Percentiles rank a stretch among this genome's conserved stretches.
Evolutionary conservation across 2,888 invertebrate genomes (phyloP).

Genomic region (Cancer borealis): DNA sequence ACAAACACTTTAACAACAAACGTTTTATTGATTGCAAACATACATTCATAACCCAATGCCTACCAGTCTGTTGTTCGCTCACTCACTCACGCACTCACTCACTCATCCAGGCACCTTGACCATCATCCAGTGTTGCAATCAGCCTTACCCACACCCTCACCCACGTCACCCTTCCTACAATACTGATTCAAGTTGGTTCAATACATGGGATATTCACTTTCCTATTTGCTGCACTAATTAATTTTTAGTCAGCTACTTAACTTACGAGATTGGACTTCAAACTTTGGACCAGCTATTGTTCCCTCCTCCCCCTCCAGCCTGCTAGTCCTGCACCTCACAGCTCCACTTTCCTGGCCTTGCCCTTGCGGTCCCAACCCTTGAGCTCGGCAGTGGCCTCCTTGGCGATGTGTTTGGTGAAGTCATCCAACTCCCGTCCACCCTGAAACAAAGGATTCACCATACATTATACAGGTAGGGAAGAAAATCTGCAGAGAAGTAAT

Average conservation of each 20-base stretch:
- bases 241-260: not conserved
- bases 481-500: not conserved
- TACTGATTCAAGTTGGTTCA: conserved; percentile 38
- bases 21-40: conserved; percentile 34
- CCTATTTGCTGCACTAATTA: not conserved
- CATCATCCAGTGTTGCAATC: not conserved
- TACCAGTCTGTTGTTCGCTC: not conserved
- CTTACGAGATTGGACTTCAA: conserved; percentile 25
- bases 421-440: conserved; percentile 95
- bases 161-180: conserved; percentile 6
- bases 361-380: conserved; percentile 91
- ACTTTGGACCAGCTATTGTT: conserved; percentile 11
- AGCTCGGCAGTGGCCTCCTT: conserved; percentile 94
- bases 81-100: conserved; percentile 11
- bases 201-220: not conserved
- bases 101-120: conserved; percentile 6
- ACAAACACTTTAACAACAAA: conserved; percentile 49
- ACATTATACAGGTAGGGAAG: not conserved
- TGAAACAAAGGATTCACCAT: conserved; percentile 80
- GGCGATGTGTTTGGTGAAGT: conserved; percentile 96
- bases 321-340: conserved; percentile 81
- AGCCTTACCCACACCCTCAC: not conserved
- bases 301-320: not conserved
- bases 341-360: conserved; percentile 85
- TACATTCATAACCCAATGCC: conserved; percentile 20